These are phyloP conservation scores for Euborellia annulipes DNA, from an alignment of 1,140 invertebrate species.

Conservation along the genomic window DNA sequence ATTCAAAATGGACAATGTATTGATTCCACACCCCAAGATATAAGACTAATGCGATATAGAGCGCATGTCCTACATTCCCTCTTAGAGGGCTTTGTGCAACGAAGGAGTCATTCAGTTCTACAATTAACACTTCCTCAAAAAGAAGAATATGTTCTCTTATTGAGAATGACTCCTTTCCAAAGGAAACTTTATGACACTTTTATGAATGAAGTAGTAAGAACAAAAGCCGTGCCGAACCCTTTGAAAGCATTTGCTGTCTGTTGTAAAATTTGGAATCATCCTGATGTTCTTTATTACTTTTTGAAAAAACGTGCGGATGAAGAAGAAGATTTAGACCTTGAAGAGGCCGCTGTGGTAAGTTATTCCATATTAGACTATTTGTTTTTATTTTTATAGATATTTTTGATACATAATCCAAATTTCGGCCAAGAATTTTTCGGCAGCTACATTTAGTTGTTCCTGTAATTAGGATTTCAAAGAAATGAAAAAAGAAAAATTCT, in stretches of 20 bases:
- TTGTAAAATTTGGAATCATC: slow-evolving; percentile 99
- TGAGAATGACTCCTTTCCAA: slow-evolving; percentile 77
- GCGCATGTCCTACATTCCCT: slow-evolving; percentile 81
- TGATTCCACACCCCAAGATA: slow-evolving; percentile 80
- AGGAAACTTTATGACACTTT: slow-evolving; percentile 75
- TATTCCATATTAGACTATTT: no score
- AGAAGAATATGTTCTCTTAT: slow-evolving; percentile 79
- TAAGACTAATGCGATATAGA: slow-evolving; percentile 73
- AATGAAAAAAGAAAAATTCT: no score
- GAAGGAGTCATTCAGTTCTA: slow-evolving; percentile 73
- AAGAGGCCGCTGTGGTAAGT: slow-evolving; percentile 43
- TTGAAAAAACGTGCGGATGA: slow-evolving; percentile 67
- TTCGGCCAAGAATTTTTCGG: no score
- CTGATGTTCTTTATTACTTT: slow-evolving; percentile 88
- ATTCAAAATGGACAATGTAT: slow-evolving; percentile 91
- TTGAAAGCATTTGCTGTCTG: slow-evolving; percentile 96
- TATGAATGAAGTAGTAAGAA: slow-evolving; percentile 78
- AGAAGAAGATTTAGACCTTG: slow-evolving; percentile 81
- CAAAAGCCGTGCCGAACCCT: slow-evolving; percentile 80
- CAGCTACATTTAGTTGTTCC: no score
- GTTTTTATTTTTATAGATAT: no score
- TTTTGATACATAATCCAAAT: no score
- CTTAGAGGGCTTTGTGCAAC: slow-evolving; percentile 82
- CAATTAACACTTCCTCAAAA: slow-evolving; percentile 75
- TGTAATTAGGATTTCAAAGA: no score